A percentile compares a stretch with the other conserved stretches of the same genome.
Conservation (phyloP, 2,113 vertebrate species). For the Lucifuga dentata region DNA sequence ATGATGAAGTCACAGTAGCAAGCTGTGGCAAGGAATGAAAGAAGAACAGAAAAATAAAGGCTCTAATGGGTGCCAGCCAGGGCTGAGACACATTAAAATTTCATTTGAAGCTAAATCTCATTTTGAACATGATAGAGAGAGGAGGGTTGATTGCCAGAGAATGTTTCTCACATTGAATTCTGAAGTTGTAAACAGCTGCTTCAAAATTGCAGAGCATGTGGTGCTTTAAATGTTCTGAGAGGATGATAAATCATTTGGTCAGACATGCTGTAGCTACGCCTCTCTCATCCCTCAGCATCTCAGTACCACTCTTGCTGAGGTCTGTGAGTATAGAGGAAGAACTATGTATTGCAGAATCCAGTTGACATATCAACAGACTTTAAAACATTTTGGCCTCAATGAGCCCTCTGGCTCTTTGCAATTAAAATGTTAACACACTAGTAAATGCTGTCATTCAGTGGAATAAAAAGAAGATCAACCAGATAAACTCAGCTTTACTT, state of each 20-base stretch:
- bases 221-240: constrained; percentile 47
- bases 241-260: constrained; percentile 63
- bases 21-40: neutral
- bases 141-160: neutral
- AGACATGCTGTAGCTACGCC: constrained; percentile 8
- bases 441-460: neutral
- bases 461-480: neutral
- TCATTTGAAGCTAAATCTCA: constrained; percentile 43
- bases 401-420: neutral
- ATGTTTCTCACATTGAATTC: constrained; percentile 52
- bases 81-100: constrained; percentile 51
- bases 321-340: constrained; percentile 20
- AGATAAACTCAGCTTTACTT: neutral
- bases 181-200: constrained; percentile 58
- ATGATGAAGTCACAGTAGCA: neutral
- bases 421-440: neutral
- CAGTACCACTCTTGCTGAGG: constrained; percentile 16
- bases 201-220: constrained; percentile 45
- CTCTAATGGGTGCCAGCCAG: constrained; percentile 15
- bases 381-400: neutral
- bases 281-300: constrained; percentile 36
- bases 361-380: constrained; percentile 4
- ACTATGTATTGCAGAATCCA: constrained; percentile 8
- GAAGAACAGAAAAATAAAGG: neutral
- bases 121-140: constrained; percentile 23